These are phyloP conservation scores for Mola mola DNA, from an alignment of 2,113 vertebrate species.

Conservation along the genomic window DNA sequence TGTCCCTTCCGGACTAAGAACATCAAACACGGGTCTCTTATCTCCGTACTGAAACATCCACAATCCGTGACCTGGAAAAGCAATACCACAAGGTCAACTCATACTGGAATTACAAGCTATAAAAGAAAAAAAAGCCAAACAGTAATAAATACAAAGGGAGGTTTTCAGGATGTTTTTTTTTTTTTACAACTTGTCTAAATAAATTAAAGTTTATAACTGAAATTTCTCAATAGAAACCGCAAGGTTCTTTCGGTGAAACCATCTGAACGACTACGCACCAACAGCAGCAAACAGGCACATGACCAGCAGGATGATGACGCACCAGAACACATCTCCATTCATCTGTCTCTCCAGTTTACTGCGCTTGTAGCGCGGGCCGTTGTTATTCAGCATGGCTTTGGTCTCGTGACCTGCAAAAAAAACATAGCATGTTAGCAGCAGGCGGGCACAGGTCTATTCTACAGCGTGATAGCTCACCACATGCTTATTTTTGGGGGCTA, in stretches of 20 bases:
- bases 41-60: constrained; percentile 92
- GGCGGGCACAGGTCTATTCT: background rate
- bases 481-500: background rate
- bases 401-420: constrained; percentile 92
- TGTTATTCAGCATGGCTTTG: constrained; percentile 98
- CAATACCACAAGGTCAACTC: constrained; percentile 60
- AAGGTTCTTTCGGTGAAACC: background rate
- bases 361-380: constrained; percentile 95
- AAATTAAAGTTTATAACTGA: background rate
- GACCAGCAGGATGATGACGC: constrained; percentile 92
- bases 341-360: constrained; percentile 97
- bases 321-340: constrained; percentile 96
- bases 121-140: constrained; percentile 16
- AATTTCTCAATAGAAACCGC: background rate
- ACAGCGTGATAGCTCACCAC: no score
- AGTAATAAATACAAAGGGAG: background rate
- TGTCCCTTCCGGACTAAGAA: constrained; percentile 88
- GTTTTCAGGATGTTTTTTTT: background rate
- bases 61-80: constrained; percentile 88
- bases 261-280: constrained; percentile 80
- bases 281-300: constrained; percentile 94
- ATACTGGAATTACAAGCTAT: constrained; percentile 4
- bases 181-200: background rate
- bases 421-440: background rate
- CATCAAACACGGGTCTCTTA: constrained; percentile 90